Percentiles rank a stretch among this genome's conserved stretches.
Evolutionary conservation across 2,888 invertebrate genomes (phyloP).

Genomic region (Habrosyne pyritoides): DNA sequence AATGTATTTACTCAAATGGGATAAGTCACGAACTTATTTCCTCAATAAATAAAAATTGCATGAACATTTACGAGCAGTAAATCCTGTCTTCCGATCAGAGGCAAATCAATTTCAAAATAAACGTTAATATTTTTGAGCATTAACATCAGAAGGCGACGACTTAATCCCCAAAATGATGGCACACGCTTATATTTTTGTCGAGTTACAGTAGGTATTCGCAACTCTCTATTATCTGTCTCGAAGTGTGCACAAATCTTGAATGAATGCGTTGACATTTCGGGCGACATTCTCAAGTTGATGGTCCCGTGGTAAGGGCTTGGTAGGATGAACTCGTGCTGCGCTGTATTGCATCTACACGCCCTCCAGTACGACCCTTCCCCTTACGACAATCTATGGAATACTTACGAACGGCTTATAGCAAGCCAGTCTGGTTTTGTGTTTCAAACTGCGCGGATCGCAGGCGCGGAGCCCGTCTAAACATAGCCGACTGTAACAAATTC

Average conservation of each 20-base stretch:
- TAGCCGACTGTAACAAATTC: conserved; percentile 44
- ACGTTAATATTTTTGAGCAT: conserved; percentile 67
- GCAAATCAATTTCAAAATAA: conserved; percentile 59
- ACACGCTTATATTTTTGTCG: conserved; percentile 46
- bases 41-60: conserved; percentile 55
- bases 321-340: conserved; percentile 74
- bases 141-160: conserved; percentile 49
- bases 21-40: conserved; percentile 35
- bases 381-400: conserved; percentile 81
- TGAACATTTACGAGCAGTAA: conserved; percentile 45
- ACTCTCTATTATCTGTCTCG: conserved; percentile 1
- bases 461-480: conserved; percentile 53
- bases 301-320: conserved; percentile 65
- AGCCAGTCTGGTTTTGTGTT: conserved; percentile 81
- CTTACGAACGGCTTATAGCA: conserved; percentile 71
- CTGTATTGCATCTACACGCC: conserved; percentile 78
- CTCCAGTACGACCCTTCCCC: conserved; percentile 81
- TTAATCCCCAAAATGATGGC: conserved; percentile 66
- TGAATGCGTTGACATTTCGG: conserved; percentile 48
- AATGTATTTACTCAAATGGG: neutral
- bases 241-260: conserved; percentile 33
- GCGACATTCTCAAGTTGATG: conserved; percentile 34
- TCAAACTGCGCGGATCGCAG: conserved; percentile 74
- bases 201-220: conserved; percentile 31
- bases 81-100: conserved; percentile 53